phyloP scores from a whole-genome alignment of 2,888 invertebrate genomes.

The Spisula subtruncata region DNA sequence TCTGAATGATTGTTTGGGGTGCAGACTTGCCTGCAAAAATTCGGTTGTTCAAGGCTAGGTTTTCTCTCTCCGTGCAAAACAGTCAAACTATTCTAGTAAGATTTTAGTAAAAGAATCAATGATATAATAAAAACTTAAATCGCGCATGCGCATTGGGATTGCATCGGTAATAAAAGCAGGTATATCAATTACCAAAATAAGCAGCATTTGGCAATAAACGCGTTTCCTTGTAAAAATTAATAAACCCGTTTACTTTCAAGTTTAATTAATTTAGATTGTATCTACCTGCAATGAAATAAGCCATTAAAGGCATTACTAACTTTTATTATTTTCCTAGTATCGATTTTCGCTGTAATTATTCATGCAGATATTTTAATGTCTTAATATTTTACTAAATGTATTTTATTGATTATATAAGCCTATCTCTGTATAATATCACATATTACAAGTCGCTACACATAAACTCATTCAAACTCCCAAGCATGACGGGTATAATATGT shows the following conservation, averaged over 20 bases:
- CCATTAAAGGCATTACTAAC: too few species aligned
- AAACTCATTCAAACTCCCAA: background rate
- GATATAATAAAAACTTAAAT: background rate
- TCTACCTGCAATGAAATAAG: background rate
- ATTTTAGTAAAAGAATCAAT: background rate
- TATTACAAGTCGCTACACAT: background rate
- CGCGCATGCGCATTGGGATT: background rate
- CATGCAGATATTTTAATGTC: too few species aligned
- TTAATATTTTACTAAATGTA: background rate
- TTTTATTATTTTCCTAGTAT: too few species aligned
- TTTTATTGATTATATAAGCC: background rate
- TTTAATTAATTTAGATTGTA: slow-evolving; percentile 18
- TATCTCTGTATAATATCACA: background rate
- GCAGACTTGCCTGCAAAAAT: background rate
- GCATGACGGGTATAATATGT: background rate
- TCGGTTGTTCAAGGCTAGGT: background rate
- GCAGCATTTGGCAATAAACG: background rate
- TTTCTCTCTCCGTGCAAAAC: background rate
- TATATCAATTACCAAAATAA: background rate
- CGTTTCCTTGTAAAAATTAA: background rate
- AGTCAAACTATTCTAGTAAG: background rate
- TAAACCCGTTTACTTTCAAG: background rate
- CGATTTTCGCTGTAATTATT: too few species aligned
- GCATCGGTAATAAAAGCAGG: too few species aligned
- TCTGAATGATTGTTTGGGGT: background rate